Conservation (phyloP, 2,113 vertebrate species). For the Pyxicephalus adspersus region DNA sequence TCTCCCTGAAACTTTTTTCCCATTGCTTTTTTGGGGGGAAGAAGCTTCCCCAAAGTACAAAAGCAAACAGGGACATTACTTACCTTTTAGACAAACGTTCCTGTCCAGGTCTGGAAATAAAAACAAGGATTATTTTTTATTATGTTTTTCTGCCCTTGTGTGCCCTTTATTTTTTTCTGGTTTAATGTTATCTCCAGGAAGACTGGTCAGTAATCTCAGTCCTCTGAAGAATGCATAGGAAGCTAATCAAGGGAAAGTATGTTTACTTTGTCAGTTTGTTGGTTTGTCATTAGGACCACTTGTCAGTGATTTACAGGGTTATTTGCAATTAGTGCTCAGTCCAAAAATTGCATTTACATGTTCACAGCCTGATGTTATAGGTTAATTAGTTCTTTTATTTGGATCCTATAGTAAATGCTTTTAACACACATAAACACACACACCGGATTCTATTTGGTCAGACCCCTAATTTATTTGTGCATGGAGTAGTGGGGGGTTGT, state of each 20-base stretch:
- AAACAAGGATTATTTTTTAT: too few species aligned
- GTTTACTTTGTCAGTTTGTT: constrained; percentile 31
- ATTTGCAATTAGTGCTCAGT: constrained; percentile 18
- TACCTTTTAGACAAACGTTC: too few species aligned
- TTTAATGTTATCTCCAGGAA: background rate
- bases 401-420: too few species aligned
- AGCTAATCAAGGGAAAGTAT: constrained; percentile 13
- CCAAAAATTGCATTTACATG: constrained; percentile 3
- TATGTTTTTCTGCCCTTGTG: background rate
- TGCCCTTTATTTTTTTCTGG: background rate
- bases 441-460: too few species aligned
- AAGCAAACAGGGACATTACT: too few species aligned
- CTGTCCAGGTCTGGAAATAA: too few species aligned
- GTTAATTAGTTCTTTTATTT: background rate
- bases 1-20: too few species aligned
- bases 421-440: too few species aligned
- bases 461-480: too few species aligned
- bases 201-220: background rate
- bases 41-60: too few species aligned
- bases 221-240: background rate
- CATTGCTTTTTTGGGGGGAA: too few species aligned
- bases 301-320: constrained; percentile 13
- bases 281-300: constrained; percentile 13
- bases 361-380: constrained; percentile 2
- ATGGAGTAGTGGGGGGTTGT: too few species aligned